Base-by-base conservation (phyloP, 2,888 invertebrate genomes). In the Microchrysa polita region DNA sequence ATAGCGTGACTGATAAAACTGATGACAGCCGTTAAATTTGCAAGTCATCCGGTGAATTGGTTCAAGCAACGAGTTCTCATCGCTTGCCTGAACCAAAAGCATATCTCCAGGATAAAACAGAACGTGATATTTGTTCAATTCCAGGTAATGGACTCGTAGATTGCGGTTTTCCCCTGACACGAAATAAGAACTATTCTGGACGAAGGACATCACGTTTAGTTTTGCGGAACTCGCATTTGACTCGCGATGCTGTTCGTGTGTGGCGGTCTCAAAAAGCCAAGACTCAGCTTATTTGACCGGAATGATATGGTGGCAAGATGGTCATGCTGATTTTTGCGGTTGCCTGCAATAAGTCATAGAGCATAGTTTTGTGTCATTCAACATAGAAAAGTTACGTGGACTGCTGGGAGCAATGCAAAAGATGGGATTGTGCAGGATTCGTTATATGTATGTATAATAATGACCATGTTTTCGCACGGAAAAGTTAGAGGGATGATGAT, bases 71-170 rank as follows among this genome's bases (percentile, higher is more conserved):
- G 27, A 34, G 27, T 72, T 72, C 72, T 57, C 27, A 34, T 69
- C n/a, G n/a, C n/a, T n/a, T n/a, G n/a, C n/a, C n/a, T n/a, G n/a
- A n/a, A n/a, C n/a, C n/a, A n/a, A n/a, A n/a, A n/a, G 22, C 23
- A 65, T 44, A n/a, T n/a, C n/a, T n/a, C n/a, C n/a, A 27, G 57
- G 40, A 69, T 55, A 72, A 59, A 72, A 60, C 44, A 59, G 72
- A 72, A 72, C 72, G 72, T 72, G 72, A 72, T 72, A 72, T 60
- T 72, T 72, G 72, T 40, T 72, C 60, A 59, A 57, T 72, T 72
- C 23, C 72, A 72, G 72, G 72, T 72, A 72, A 59, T 72, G 27
- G 55, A 59, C 44, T 34, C 44, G 59, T 48, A 44, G 23, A 59
- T 72, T 57, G 69, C 22, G 48, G 65, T 22, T 23, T n/a, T 20